A percentile compares a stretch with the other conserved stretches of the same genome.
These are phyloP conservation scores for Plebejus melissa DNA, from an alignment of 2,888 invertebrate species.

Conservation along the genomic window DNA sequence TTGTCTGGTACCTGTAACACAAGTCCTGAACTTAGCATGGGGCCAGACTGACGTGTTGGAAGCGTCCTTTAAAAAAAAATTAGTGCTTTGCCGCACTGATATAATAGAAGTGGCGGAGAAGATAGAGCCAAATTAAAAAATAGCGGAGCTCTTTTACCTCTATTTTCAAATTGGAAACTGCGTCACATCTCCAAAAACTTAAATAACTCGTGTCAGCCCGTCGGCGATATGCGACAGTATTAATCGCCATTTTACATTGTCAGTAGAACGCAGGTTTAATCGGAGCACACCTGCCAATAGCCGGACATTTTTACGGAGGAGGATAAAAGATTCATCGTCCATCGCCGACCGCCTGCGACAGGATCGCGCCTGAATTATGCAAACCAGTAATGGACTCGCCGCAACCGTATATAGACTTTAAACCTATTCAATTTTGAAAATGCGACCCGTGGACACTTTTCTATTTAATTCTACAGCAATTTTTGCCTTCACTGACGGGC, in stretches of 20 bases:
- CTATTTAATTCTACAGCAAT: background rate
- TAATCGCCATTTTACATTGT: slow-evolving; percentile 34
- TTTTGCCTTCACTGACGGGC: background rate
- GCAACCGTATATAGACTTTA: slow-evolving; percentile 57
- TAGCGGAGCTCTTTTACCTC: background rate
- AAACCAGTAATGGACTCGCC: slow-evolving; percentile 68
- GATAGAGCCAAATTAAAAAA: background rate
- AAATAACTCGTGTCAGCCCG: slow-evolving; percentile 36
- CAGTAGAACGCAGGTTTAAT: slow-evolving; percentile 45
- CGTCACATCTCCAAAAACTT: slow-evolving; percentile 30
- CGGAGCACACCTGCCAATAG: slow-evolving; percentile 71
- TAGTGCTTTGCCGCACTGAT: background rate
- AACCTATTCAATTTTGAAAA: slow-evolving; percentile 35
- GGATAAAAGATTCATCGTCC: slow-evolving; percentile 68
- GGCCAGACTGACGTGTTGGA: no score
- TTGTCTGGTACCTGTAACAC: no score
- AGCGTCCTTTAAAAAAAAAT: no score
- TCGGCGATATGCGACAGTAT: slow-evolving; percentile 38
- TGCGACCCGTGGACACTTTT: background rate
- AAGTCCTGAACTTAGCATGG: no score
- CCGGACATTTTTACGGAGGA: slow-evolving; percentile 53
- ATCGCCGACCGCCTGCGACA: slow-evolving; percentile 50
- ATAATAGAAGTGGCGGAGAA: background rate
- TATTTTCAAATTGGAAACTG: slow-evolving; percentile 28
- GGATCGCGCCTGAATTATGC: slow-evolving; percentile 70